Conservation (phyloP, 2,797 vertebrate species). For the Malurus leucopterus region DNA sequence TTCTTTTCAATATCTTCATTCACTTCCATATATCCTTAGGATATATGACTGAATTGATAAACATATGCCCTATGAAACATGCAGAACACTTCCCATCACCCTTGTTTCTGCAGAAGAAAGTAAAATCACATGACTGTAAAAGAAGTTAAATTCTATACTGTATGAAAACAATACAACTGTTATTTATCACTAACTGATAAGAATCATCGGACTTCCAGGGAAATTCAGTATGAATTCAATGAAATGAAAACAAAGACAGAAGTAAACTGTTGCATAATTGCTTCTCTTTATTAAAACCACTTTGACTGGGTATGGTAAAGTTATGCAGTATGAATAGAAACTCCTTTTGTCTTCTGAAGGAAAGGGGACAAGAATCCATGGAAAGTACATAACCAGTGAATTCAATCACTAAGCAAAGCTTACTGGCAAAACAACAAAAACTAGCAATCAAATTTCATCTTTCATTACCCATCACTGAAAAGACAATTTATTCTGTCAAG, state of each 20-base stretch:
- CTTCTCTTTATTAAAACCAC: background rate
- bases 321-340: background rate
- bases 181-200: background rate
- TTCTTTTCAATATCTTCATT: background rate
- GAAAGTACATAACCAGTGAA: background rate
- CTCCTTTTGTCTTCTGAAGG: background rate
- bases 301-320: background rate
- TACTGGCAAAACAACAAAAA: background rate
- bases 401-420: background rate
- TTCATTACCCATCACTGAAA: background rate
- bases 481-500: background rate
- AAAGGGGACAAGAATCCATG: background rate
- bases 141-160: background rate
- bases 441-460: background rate
- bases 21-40: background rate
- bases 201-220: background rate
- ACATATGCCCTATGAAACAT: background rate
- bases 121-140: background rate
- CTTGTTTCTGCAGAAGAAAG: background rate
- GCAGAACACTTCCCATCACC: background rate
- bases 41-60: background rate
- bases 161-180: background rate
- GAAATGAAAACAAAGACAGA: background rate
- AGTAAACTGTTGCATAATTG: background rate
- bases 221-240: background rate